Percentiles rank a stretch among this genome's conserved stretches.
Evolutionary conservation across 1,140 invertebrate species (phyloP).

Genomic region (Tetragonula clypearis): DNA sequence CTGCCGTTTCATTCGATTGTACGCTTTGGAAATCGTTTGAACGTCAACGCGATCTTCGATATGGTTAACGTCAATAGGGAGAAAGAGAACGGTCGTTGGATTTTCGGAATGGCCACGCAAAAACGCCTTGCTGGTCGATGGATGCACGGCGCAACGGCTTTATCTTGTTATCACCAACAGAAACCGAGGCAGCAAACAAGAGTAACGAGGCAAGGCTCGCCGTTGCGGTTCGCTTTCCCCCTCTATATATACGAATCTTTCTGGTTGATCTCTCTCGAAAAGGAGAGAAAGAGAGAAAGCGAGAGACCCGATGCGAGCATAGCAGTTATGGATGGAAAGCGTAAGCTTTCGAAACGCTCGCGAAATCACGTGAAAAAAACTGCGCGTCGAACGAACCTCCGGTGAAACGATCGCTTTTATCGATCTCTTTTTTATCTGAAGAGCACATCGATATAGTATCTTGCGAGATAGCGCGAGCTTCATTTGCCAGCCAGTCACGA

Average conservation of each 20-base stretch:
- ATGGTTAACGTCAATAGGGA: background rate
- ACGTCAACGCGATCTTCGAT: background rate
- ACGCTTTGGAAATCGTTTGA: background rate
- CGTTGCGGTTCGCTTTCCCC: conserved; percentile 24
- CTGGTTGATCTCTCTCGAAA: conserved; percentile 5
- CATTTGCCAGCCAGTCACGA: conserved; percentile 18
- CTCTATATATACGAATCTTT: background rate
- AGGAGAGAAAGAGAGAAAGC: too few species aligned
- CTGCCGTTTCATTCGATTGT: background rate
- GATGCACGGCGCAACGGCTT: conserved; percentile 12
- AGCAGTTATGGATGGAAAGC: background rate
- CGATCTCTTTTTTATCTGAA: conserved; percentile 30
- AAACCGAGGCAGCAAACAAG: conserved; percentile 31
- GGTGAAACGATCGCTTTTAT: conserved; percentile 25
- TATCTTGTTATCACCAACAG: conserved; percentile 52
- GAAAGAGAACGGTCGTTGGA: background rate
- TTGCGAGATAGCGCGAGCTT: background rate
- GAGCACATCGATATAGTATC: background rate
- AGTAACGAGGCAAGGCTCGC: conserved; percentile 51
- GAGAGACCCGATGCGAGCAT: background rate
- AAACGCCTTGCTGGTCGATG: background rate
- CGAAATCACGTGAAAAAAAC: background rate
- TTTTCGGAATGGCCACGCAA: conserved; percentile 7
- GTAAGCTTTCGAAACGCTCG: background rate
- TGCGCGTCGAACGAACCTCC: background rate